A percentile compares a stretch with the other conserved stretches of the same genome.
Conservation (phyloP, 2,113 vertebrate species). For the Mustela nigripes region DNA sequence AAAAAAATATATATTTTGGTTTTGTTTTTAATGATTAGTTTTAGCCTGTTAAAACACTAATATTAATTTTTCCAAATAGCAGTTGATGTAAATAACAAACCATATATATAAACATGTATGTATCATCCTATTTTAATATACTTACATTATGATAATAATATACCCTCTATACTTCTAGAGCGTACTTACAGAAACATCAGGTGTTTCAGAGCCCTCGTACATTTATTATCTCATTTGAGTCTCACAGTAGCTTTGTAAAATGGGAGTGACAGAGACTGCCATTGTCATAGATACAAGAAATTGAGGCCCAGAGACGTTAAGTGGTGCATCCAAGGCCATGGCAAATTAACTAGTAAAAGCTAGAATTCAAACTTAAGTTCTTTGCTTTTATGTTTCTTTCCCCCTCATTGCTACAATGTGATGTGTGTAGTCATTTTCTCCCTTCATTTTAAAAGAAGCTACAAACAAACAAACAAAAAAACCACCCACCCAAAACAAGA, state of each 20-base stretch:
- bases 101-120: not conserved
- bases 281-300: not conserved
- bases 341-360: not conserved
- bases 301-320: not conserved
- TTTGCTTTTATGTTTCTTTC: not conserved
- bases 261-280: not conserved
- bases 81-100: constrained; percentile 45
- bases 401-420: not conserved
- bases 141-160: not conserved
- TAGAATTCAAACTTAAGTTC: not conserved
- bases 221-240: not conserved
- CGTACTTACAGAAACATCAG: not conserved
- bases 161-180: not conserved
- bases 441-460: constrained; percentile 49
- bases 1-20: constrained; percentile 76
- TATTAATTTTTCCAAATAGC: not conserved
- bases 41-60: not conserved
- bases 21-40: constrained; percentile 62
- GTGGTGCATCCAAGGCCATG: not conserved
- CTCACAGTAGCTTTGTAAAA: not conserved
- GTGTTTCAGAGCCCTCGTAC: not conserved
- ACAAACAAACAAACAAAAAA: not conserved
- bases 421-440: not conserved
- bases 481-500: not conserved
- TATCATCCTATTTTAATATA: not conserved